Conservation (phyloP, 2,113 vertebrate genomes). For the Coptodon bakossiorum region DNA sequence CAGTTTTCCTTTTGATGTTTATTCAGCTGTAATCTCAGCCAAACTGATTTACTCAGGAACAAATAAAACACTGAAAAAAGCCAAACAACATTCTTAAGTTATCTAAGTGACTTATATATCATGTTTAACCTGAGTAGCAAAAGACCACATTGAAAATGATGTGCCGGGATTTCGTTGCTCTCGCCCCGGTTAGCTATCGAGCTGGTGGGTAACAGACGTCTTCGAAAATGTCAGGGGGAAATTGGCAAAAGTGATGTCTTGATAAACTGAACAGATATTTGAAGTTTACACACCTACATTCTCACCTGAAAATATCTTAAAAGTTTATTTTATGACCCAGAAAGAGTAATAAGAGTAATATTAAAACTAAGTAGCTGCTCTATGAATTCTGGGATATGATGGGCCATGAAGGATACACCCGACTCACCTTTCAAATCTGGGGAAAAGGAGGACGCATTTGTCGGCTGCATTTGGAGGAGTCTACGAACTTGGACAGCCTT, state of each 20-base stretch:
- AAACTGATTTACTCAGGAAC: neutral
- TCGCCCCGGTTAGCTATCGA: neutral
- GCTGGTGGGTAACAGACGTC: neutral
- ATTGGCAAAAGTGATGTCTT: neutral
- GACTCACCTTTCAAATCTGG: neutral
- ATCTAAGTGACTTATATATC: neutral
- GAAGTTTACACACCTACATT: neutral
- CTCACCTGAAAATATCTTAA: neutral
- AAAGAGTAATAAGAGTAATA: neutral
- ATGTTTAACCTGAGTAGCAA: neutral
- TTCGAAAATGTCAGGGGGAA: neutral
- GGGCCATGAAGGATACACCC: neutral
- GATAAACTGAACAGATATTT: neutral
- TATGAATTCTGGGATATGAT: neutral
- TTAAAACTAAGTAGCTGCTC: neutral
- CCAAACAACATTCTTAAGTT: neutral
- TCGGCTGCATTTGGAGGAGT: rapidly evolving
- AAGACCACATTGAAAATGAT: neutral
- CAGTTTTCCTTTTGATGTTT: neutral
- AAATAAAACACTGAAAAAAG: neutral
- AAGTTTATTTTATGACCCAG: neutral
- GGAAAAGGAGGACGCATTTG: neutral
- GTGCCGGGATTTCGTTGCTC: neutral
- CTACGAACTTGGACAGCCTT: neutral
- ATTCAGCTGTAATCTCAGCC: neutral